These are phyloP conservation scores for Gymnoscopelus microlampas DNA, from an alignment of 2,797 vertebrate species.

Conservation along the genomic window DNA sequence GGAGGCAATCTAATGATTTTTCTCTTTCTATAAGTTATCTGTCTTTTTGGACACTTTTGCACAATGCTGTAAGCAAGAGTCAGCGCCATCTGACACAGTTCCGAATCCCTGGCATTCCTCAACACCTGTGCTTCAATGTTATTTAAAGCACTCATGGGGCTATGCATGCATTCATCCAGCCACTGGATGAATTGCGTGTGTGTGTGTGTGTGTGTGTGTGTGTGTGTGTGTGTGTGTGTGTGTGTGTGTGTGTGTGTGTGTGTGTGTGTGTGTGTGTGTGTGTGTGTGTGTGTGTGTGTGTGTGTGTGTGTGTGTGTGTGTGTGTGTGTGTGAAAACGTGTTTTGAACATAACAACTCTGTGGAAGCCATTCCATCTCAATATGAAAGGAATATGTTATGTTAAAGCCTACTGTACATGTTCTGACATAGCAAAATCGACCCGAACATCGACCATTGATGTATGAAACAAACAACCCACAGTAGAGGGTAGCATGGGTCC, in stretches of 20 bases:
- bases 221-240: slow-evolving; percentile 12
- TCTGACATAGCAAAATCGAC: no score
- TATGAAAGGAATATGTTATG: no score
- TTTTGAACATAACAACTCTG: not conserved
- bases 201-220: slow-evolving; percentile 37
- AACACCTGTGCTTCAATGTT: slow-evolving; percentile 76
- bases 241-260: slow-evolving; percentile 19
- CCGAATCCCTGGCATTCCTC: slow-evolving; percentile 70
- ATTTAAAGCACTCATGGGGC: slow-evolving; percentile 75
- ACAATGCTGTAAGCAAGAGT: slow-evolving; percentile 75
- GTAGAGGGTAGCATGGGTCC: no score
- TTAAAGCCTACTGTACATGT: no score
- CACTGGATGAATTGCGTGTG: slow-evolving; percentile 60
- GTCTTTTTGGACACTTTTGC: slow-evolving; percentile 74
- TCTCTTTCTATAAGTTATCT: slow-evolving; percentile 70
- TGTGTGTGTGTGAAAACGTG: not conserved
- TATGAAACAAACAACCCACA: no score
- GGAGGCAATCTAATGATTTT: slow-evolving; percentile 68
- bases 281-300: not conserved
- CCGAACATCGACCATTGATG: no score
- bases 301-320: slow-evolving; percentile 8
- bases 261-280: not conserved
- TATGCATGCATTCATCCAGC: slow-evolving; percentile 67
- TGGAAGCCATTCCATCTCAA: no score
- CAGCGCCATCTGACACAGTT: slow-evolving; percentile 74